Base-by-base conservation (phyloP, 2,113 vertebrate species). In the Urocynchramus pylzowi region DNA sequence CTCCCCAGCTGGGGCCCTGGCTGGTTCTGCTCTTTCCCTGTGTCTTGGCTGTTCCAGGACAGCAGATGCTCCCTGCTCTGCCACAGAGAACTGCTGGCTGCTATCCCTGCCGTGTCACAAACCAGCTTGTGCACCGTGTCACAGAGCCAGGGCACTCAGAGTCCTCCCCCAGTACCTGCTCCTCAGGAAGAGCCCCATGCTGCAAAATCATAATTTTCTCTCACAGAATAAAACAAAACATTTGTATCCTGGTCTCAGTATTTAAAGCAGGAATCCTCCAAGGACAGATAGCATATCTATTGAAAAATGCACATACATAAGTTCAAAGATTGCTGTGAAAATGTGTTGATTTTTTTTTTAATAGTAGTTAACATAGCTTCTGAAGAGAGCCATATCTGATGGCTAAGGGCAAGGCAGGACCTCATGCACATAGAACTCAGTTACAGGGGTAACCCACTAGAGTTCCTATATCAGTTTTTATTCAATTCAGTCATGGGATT, bases 1-100 rank as follows among this genome's bases (percentile, higher is more conserved):
- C 68, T 83, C 41, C 74, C 93, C 96, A 96, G 82, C 91, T 97
- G 95, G 81, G 69, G 71, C 39, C 50, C 71, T 93, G 91, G 86
- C 92, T 92, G 4, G 0, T 45, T 91, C 39, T 80, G 47, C 22
- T n/a, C 19, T 68, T 84, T 85, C 81, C 3, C 0, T 87, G 61
- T n/a, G 41, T 88, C 91, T 73, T 0, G 5, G 50, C 82, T 91
- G n/a, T 84, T 90, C 52, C 73, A 22, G 56, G 39, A 44, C 27
- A 92, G 65, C 96, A 96, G 82, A 96, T 95, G 91, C 41, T 82
- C 31, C 37, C 37, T 5, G 24, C 33, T 91, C 26, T 9, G 64
- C 68, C 1, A 2, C 5, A 12, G 92, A 78, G 92, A 86, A 21
- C 68, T 65, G 78, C 95, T 96, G 87, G 78, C 63, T 11, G 21